A percentile compares a stretch with the other conserved stretches of the same genome.
Conservation (phyloP, 2,797 vertebrate genomes). For the Linurgus olivaceus region DNA sequence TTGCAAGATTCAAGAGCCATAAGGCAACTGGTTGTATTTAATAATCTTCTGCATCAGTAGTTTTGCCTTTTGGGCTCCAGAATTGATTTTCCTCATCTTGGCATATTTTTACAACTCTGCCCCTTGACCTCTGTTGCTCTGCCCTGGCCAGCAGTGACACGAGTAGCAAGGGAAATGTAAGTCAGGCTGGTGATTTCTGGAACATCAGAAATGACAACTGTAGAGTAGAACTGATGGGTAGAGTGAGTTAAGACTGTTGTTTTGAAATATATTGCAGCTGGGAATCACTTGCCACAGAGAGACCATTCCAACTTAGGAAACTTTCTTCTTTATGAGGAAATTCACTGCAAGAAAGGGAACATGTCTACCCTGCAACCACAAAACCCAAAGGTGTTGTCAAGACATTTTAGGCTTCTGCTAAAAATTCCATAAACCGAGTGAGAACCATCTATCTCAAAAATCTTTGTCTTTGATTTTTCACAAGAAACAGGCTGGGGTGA, state of each 20-base stretch:
- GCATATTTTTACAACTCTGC: not conserved
- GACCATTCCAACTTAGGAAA: not conserved
- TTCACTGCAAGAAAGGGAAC: not conserved
- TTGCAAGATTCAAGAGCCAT: not conserved
- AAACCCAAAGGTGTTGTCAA: not conserved
- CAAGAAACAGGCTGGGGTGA: not conserved
- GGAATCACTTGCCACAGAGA: not conserved
- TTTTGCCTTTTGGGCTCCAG: slow-evolving; percentile 2
- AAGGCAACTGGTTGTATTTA: slow-evolving; percentile 42
- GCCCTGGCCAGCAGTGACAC: not conserved
- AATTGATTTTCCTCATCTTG: slow-evolving; percentile 23
- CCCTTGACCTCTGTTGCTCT: not conserved
- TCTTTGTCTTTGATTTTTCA: not conserved
- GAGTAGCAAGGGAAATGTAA: not conserved
- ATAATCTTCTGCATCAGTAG: slow-evolving; percentile 3
- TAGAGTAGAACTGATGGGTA: not conserved
- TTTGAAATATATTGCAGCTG: not conserved
- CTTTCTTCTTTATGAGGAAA: not conserved
- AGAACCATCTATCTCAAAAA: not conserved
- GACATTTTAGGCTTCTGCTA: not conserved
- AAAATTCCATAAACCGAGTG: not conserved
- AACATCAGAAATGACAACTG: not conserved
- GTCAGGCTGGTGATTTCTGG: not conserved
- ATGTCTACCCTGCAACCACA: not conserved
- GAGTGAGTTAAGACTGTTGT: not conserved